Evolutionary conservation across 2,888 invertebrate genomes (phyloP).

Genomic region (Phorcus lineatus): DNA sequence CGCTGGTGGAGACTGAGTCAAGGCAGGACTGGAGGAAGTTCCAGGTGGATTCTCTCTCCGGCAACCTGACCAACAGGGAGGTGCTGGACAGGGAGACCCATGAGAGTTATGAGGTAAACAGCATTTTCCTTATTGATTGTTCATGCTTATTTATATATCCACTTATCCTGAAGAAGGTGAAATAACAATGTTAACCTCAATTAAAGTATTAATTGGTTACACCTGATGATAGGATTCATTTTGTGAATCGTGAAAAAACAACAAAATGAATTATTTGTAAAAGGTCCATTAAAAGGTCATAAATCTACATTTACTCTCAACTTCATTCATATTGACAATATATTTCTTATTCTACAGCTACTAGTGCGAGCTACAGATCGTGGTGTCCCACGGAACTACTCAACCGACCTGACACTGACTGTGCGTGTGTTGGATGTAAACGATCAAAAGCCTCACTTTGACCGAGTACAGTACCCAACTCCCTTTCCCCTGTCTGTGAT

Average conservation of each 20-base stretch:
- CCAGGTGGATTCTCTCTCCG: constrained; percentile 85
- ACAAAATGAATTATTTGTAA: no score
- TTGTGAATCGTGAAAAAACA: no score
- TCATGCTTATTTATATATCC: background rate
- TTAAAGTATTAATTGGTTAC: no score
- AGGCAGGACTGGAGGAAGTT: constrained; percentile 85
- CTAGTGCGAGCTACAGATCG: constrained; percentile 86
- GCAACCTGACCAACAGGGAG: constrained; percentile 83
- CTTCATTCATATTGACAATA: no score
- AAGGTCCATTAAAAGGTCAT: no score
- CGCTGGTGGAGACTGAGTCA: constrained; percentile 81
- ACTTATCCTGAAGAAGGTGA: background rate
- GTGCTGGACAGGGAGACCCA: constrained; percentile 85
- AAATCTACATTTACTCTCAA: no score
- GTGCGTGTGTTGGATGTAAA: constrained; percentile 76
- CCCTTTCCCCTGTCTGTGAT: constrained; percentile 52
- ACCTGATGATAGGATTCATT: no score
- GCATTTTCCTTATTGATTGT: background rate
- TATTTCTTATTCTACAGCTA: constrained; percentile 48
- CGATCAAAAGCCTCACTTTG: constrained; percentile 71
- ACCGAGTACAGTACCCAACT: constrained; percentile 48
- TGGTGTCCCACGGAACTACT: constrained; percentile 84
- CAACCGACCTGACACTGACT: constrained; percentile 83
- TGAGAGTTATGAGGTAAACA: constrained; percentile 83
- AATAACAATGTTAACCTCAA: no score